Base-by-base conservation (phyloP, 2,888 invertebrate species). In the Eristalis intricaria region DNA sequence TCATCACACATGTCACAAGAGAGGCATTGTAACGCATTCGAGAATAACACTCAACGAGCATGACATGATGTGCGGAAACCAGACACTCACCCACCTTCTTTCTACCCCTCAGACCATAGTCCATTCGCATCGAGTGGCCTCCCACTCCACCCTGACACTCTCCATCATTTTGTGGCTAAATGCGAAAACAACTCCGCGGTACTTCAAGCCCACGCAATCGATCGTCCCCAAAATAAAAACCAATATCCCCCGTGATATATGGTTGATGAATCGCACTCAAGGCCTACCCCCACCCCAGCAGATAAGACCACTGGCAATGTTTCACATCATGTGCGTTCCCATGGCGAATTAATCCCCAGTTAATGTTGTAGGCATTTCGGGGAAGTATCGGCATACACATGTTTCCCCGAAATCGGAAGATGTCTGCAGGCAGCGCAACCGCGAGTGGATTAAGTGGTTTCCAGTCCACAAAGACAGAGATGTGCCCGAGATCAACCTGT, bases 361-460 rank as follows among this genome's bases (percentile, higher is more conserved):
- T 58, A 75, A 65, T 75, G 65, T 32, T 15, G 56, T 35, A 75
- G 38, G 58, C 58, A 75, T 58, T 75, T 65, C 15, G 23, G 5
- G 35, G 15, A 64, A 15, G 29, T 56, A 56, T 19, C 68, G 19
- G 32, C 35, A 69, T 69, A 68, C 50, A 26, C 15, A 60, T 70
- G 23, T 56, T 35, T 35, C 13, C 69, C 35, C 22, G 35, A 38
- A 60, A 19, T 19, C 19, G 50, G 50, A 50, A 19, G 50, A 19
- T n/a, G 22, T n/a, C 56, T 13, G 56, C 4, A n/a, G 56, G 56
- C 8, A 8, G 22, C 22, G 15, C 13, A 60, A 10, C 23, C 13
- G 3, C 60, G 15, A 60, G 26, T 15, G 60, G 26, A 60, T 23
- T 8, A 29, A 60, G 26, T 60, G 26, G 13, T 60, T 29, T 13